Conservation (phyloP, 2,888 invertebrate genomes). For the Agrochola macilenta region DNA sequence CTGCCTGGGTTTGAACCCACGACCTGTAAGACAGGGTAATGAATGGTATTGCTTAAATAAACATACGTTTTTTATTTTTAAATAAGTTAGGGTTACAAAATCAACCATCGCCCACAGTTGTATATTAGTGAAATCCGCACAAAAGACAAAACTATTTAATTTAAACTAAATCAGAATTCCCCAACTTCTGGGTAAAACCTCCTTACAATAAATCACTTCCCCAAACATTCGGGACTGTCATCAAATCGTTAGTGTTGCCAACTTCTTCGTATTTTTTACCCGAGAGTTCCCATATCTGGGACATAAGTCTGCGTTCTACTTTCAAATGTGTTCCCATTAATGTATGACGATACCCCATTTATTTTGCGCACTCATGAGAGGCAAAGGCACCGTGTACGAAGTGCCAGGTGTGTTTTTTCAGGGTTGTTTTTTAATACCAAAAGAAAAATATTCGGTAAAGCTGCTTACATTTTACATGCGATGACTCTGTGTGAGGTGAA, state of each 20-base stretch:
- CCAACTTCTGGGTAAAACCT: slow-evolving; percentile 25
- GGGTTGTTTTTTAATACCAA: slow-evolving; percentile 18
- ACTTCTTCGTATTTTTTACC: slow-evolving; percentile 52
- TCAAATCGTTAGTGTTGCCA: slow-evolving; percentile 53
- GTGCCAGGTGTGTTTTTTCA: slow-evolving; percentile 50
- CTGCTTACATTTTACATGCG: slow-evolving; percentile 40
- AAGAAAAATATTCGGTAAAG: slow-evolving; percentile 33
- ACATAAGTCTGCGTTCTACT: slow-evolving; percentile 46
- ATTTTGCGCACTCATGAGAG: slow-evolving; percentile 42
- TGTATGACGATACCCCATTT: slow-evolving; percentile 54
- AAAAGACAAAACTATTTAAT: slow-evolving; percentile 34
- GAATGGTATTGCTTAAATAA: neutral
- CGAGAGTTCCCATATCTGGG: slow-evolving; percentile 39
- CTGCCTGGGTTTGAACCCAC: no score
- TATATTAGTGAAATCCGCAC: neutral
- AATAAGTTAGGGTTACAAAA: neutral
- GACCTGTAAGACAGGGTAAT: no score
- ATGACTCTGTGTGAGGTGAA: slow-evolving; percentile 30
- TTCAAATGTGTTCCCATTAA: slow-evolving; percentile 51
- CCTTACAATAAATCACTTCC: slow-evolving; percentile 43
- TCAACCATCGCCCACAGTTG: neutral
- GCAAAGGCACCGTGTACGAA: slow-evolving; percentile 32
- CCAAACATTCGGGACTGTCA: slow-evolving; percentile 23
- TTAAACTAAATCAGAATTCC: slow-evolving; percentile 20
- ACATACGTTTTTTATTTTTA: neutral